These are phyloP conservation scores for Gallinago jamesoni DNA, from an alignment of 2,113 vertebrate genomes.

Conservation along the genomic window DNA sequence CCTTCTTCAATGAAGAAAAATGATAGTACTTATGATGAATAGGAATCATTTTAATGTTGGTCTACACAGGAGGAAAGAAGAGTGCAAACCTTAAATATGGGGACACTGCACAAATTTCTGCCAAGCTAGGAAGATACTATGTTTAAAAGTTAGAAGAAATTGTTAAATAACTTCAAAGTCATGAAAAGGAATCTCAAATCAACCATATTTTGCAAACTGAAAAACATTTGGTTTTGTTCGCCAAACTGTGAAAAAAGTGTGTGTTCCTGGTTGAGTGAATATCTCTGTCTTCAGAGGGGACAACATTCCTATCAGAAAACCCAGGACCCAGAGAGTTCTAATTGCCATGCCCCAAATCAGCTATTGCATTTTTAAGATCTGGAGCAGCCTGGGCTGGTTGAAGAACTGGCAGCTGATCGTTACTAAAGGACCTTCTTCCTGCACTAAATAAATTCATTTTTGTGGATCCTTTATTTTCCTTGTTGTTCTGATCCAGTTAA, in stretches of 20 bases:
- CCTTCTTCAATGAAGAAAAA: neutral
- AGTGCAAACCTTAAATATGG: neutral
- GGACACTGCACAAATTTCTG: neutral
- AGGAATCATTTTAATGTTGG: neutral
- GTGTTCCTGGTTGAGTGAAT: neutral
- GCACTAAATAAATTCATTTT: neutral
- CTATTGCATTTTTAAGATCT: neutral
- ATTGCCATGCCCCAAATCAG: neutral
- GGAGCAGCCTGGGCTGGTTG: neutral
- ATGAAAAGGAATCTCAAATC: neutral
- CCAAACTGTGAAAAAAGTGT: neutral
- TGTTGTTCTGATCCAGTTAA: neutral
- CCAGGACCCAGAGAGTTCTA: neutral
- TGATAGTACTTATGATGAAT: neutral
- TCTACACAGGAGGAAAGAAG: neutral
- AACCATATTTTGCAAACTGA: neutral
- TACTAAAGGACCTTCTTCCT: neutral
- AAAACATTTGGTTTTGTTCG: neutral
- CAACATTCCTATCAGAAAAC: neutral
- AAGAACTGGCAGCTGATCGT: neutral
- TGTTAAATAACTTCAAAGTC: neutral
- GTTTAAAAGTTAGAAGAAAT: neutral
- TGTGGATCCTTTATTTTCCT: neutral
- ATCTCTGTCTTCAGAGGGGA: neutral
- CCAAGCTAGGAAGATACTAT: neutral